Percentiles rank a stretch among this genome's conserved stretches.
These are phyloP conservation scores for Xestia ashworthii DNA, from an alignment of 2,888 invertebrate genomes.

Conservation along the genomic window DNA sequence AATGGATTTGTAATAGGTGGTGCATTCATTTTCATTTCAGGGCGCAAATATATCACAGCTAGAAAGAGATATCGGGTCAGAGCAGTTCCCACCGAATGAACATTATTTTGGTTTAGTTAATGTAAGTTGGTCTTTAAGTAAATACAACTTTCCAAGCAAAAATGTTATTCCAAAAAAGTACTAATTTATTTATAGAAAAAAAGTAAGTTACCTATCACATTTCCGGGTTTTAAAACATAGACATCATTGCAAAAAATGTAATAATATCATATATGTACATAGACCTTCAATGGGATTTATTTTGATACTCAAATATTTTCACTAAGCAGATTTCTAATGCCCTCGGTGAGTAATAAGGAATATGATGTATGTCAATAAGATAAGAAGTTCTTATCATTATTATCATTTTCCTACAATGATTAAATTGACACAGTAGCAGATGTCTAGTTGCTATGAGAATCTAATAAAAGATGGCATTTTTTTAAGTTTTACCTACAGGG, in stretches of 20 bases:
- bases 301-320: conserved; percentile 23
- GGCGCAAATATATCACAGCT: conserved; percentile 99
- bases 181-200: neutral
- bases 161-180: neutral
- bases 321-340: conserved; percentile 16
- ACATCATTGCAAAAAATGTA: neutral
- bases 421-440: conserved; percentile 29
- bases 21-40: conserved; percentile 86
- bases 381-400: conserved; percentile 47
- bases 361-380: conserved; percentile 40
- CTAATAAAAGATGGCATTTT: neutral
- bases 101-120: conserved; percentile 99
- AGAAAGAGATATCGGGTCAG: conserved; percentile 99
- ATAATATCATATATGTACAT: neutral
- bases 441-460: conserved; percentile 27
- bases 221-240: conserved; percentile 1
- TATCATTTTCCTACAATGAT: conserved; percentile 46
- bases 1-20: conserved; percentile 36
- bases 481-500: neutral
- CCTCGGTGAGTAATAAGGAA: conserved; percentile 30
- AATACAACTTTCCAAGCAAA: conserved; percentile 10
- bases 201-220: neutral
- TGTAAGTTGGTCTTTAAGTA: conserved; percentile 91
- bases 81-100: conserved; percentile 99
- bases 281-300: conserved; percentile 43